Conservation (phyloP, 2,113 vertebrate species). For the Tragelaphus scriptus region DNA sequence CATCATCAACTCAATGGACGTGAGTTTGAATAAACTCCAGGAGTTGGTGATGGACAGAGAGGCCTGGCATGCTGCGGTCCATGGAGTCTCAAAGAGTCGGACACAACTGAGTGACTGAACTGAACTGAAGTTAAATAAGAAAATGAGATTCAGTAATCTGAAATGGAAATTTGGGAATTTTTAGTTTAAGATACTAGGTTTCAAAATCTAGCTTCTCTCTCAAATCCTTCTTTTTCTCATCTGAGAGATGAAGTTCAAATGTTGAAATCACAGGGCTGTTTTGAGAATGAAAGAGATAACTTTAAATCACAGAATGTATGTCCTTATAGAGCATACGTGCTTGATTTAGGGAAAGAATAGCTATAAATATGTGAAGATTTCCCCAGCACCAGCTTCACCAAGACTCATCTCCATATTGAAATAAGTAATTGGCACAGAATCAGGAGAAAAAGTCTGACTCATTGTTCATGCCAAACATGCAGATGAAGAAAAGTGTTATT, state of each 20-base stretch:
- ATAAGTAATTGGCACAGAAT: not conserved
- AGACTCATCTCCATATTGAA: not conserved
- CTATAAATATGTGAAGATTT: not conserved
- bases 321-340: not conserved
- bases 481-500: constrained; percentile 23
- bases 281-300: not conserved
- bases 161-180: not conserved
- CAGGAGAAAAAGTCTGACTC: not conserved
- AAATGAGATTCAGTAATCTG: not conserved
- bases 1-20: not conserved
- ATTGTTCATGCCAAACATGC: not conserved
- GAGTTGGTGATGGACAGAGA: not conserved
- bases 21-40: not conserved
- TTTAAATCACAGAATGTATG: not conserved
- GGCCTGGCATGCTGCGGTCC: not conserved
- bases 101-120: not conserved
- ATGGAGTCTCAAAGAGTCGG: not conserved
- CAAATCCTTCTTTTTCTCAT: not conserved
- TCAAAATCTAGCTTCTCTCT: not conserved
- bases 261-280: not conserved
- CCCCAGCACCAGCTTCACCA: not conserved
- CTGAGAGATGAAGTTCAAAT: not conserved
- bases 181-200: not conserved
- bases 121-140: not conserved
- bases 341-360: not conserved